Evolutionary conservation across 2,888 invertebrate species (phyloP), one percentile per base, ranked within the genome.

Genomic region (Pseudococcus jackbeardsleyi): DNA sequence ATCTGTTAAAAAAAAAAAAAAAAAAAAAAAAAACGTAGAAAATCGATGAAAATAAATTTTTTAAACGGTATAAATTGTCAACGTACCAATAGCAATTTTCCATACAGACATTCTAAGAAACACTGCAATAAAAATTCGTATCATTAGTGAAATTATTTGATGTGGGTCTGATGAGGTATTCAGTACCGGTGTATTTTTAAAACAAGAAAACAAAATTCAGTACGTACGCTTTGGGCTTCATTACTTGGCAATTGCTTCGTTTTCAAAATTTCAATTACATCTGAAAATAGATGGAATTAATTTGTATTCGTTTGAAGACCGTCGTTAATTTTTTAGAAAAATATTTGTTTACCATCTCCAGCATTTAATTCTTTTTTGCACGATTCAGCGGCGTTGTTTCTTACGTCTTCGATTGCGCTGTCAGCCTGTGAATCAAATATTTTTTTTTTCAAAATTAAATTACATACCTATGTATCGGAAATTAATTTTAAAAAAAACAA

Each of bases 51-150:
- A 15, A 7, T 46, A 33, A 39, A 79, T 39, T 12, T n/a, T 77
- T 0, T 11, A 7, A 26, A 26, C 9, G 12, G 22, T 19, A 2
- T 0, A 64, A 46, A 84, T 46, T 84, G 26, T 87, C n/a, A 48
- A 85, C 88, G 50, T 77, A 90, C 89, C 86, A 90, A 64, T 46
- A 89, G 90, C 17, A 90, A 82, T 46, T 90, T 90, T 33, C 88
- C 89, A 86, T 90, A 90, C 84, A 90, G 88, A 54, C 90, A 90
- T 82, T 90, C 90, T 89, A 90, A 89, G 84, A 90, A 90, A 79
- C 90, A 90, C 89, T 88, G 88, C 50, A 88, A 88, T 6, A 33
- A 68, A 86, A 86, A 42, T 54, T 17, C 33, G 9, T 26, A 46
- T 46, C 9, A 48, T 50, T 4, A 50, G 19, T 84, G 6, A 84